These are phyloP conservation scores for Standfussiana lucernea DNA, from an alignment of 2,888 invertebrate species.

Conservation along the genomic window DNA sequence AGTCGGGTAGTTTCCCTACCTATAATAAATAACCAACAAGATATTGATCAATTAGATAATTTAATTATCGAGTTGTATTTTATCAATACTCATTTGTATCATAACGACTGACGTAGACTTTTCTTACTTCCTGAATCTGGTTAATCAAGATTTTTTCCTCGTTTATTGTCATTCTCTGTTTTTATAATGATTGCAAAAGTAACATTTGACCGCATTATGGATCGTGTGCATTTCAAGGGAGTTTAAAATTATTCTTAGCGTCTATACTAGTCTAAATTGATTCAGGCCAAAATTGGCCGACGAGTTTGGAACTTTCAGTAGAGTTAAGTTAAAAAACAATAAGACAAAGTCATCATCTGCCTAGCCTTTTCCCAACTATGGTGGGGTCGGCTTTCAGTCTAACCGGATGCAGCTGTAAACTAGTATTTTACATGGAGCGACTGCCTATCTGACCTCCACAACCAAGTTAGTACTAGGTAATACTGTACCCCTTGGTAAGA, in stretches of 20 bases:
- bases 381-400: no score
- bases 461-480: no score
- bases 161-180: neutral
- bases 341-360: no score
- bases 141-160: constrained; percentile 2
- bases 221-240: neutral
- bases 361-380: no score
- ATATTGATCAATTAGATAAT: neutral
- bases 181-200: neutral
- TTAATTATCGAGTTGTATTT: constrained; percentile 4
- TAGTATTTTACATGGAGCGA: no score
- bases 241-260: neutral
- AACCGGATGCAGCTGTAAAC: no score
- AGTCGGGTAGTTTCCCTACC: no score
- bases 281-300: no score
- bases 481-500: no score
- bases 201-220: neutral
- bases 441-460: no score
- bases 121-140: constrained; percentile 5
- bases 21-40: neutral
- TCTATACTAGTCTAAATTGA: neutral
- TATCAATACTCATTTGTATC: constrained; percentile 20
- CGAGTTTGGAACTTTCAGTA: no score
- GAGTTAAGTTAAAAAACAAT: no score
- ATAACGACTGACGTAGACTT: neutral